These are phyloP conservation scores for Stichodactyla mertensii DNA, from an alignment of 64 coral and sea anemone species.

Conservation along the genomic window DNA sequence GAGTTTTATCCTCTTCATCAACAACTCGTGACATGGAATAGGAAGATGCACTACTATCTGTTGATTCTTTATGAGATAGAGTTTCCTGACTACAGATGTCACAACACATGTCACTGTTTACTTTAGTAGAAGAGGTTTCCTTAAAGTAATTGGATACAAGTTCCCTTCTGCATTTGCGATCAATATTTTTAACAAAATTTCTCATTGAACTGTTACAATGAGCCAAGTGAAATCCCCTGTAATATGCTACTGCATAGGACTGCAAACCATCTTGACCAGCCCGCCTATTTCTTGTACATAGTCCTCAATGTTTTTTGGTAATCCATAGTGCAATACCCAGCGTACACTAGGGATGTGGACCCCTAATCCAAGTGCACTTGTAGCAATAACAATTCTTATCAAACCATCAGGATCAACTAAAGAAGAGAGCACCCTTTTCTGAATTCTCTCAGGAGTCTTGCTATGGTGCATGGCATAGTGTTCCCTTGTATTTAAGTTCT, in stretches of 20 bases:
- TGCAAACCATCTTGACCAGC: conserved; percentile 19
- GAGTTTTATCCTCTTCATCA: conserved; percentile 32
- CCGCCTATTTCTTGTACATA: conserved; percentile 29
- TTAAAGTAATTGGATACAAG: conserved; percentile 16
- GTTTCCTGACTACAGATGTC: conserved; percentile 7
- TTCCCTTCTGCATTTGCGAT: conserved; percentile 28
- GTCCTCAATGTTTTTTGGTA: conserved; percentile 8
- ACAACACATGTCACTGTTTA: conserved; percentile 19
- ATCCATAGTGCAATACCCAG: conserved; percentile 5
- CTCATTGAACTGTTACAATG: conserved; percentile 47
- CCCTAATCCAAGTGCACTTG: conserved; percentile 27
- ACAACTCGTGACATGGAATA: conserved; percentile 24
- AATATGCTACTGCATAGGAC: conserved; percentile 20
- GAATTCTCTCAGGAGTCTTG: conserved; percentile 18
- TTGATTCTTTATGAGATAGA: not conserved
- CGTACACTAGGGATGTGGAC: conserved; percentile 27
- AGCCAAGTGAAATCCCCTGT: conserved; percentile 28
- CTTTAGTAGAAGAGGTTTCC: not conserved
- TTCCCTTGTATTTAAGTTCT: not conserved
- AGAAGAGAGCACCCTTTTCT: not conserved
- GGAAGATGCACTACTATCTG: not conserved
- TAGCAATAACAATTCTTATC: conserved; percentile 18
- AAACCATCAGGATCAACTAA: not conserved
- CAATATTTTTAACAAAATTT: conserved; percentile 32
- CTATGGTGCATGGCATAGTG: conserved; percentile 17